phyloP scores from a whole-genome alignment of 2,888 invertebrate species.

The Caradrina clavipalpis region DNA sequence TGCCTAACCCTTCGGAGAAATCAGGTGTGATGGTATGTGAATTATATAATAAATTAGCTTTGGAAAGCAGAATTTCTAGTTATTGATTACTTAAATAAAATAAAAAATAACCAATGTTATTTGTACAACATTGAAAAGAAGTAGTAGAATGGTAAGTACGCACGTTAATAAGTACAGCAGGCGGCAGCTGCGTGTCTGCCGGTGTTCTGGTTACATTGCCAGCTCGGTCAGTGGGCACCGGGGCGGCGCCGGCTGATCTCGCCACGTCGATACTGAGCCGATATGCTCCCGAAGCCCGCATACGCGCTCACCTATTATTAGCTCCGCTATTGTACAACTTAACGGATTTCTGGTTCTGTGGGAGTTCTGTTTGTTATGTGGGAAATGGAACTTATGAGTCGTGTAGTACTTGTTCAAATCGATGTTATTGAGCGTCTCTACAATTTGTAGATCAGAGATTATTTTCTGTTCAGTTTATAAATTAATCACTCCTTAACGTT shows the following conservation, averaged over 20 bases:
- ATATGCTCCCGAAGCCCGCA: slow-evolving; percentile 73
- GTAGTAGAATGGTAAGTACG: slow-evolving; percentile 34
- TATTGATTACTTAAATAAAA: too few relatives aligned
- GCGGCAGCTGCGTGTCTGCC: slow-evolving; percentile 44
- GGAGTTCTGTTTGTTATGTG: slow-evolving; percentile 63
- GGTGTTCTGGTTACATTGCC: slow-evolving; percentile 46
- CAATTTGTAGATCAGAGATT: slow-evolving; percentile 10
- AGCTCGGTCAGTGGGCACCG: slow-evolving; percentile 37
- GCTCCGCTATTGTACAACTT: slow-evolving; percentile 62
- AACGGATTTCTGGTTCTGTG: slow-evolving; percentile 68
- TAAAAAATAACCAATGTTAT: slow-evolving; percentile 2
- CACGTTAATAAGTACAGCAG: slow-evolving; percentile 23
- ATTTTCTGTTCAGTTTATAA: neutral
- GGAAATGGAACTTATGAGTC: slow-evolving; percentile 29
- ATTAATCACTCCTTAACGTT: too few relatives aligned
- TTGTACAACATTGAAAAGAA: slow-evolving; percentile 33
- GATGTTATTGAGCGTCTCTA: slow-evolving; percentile 3
- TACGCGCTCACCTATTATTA: slow-evolving; percentile 68
- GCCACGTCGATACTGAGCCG: slow-evolving; percentile 70
- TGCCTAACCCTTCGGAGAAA: too few relatives aligned
- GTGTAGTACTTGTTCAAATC: slow-evolving; percentile 17
- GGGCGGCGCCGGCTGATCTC: slow-evolving; percentile 33
- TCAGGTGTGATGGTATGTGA: too few relatives aligned
- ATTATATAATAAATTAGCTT: too few relatives aligned
- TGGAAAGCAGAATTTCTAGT: too few relatives aligned